Evolutionary conservation across 2,888 invertebrate species (phyloP).

Genomic region (Lasioglossum morio): DNA sequence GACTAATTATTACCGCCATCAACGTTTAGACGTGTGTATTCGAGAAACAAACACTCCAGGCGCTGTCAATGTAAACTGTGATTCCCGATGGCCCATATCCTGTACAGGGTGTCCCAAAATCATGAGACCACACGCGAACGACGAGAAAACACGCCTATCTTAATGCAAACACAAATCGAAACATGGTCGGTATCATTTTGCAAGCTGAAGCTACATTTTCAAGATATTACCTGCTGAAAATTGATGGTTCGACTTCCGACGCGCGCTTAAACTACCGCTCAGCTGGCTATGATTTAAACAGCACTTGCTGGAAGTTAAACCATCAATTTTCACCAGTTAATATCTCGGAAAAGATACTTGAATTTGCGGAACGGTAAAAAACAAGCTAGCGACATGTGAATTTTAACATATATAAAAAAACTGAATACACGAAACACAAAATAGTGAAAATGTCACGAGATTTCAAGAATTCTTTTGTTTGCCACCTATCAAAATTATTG

Average conservation of each 20-base stretch:
- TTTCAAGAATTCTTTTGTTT: not conserved
- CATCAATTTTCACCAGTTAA: not conserved
- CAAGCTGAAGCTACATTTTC: not conserved
- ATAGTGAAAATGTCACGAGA: not conserved
- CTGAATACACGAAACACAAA: too few relatives aligned
- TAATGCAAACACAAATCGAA: not conserved
- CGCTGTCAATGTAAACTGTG: slow-evolving; percentile 7
- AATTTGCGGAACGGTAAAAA: not conserved
- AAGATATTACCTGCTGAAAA: not conserved
- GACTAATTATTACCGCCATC: not conserved
- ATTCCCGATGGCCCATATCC: not conserved
- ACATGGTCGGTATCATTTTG: not conserved
- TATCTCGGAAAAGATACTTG: not conserved
- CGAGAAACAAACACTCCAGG: slow-evolving; percentile 7
- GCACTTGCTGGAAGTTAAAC: not conserved
- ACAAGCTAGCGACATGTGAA: not conserved
- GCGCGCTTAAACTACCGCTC: not conserved
- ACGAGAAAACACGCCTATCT: not conserved
- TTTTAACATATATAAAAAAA: not conserved
- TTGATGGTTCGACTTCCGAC: slow-evolving; percentile 2
- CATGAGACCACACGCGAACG: not conserved
- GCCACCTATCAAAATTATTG: too few relatives aligned
- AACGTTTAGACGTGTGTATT: not conserved
- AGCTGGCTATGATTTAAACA: not conserved
- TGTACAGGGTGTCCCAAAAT: not conserved